A percentile compares a stretch with the other conserved stretches of the same genome.
Evolutionary conservation across 2,113 vertebrate genomes (phyloP).

Genomic region (Ailurus styani): DNA sequence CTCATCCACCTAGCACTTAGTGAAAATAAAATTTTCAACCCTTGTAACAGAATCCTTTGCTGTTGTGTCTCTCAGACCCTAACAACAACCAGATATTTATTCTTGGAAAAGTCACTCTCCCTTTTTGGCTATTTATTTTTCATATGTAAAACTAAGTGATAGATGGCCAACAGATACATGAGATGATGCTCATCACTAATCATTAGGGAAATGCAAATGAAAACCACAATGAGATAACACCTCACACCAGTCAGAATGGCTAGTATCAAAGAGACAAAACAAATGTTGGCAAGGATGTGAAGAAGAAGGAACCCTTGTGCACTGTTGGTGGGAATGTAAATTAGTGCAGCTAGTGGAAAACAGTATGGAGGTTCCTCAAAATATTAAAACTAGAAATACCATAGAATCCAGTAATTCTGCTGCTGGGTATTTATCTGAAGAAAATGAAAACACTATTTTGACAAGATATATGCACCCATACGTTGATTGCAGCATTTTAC

Average conservation of each 20-base stretch:
- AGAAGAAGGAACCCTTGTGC: not conserved
- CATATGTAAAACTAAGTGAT: not conserved
- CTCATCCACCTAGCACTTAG: not conserved
- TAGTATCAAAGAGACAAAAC: not conserved
- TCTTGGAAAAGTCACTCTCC: not conserved
- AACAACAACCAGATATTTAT: not conserved
- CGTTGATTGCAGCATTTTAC: not conserved
- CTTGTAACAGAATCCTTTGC: not conserved
- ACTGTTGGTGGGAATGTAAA: not conserved
- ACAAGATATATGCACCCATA: not conserved
- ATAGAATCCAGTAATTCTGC: not conserved
- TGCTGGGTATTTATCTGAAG: not conserved
- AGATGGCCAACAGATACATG: not conserved
- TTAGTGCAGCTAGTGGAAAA: not conserved
- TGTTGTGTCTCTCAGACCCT: not conserved
- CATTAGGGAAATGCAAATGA: not conserved
- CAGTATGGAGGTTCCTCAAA: not conserved
- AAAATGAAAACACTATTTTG: not conserved
- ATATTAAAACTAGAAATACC: not conserved
- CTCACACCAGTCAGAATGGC: not conserved
- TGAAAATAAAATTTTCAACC: not conserved
- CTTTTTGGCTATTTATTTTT: not conserved
- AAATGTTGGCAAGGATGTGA: not conserved
- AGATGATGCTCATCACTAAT: not conserved
- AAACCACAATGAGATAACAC: not conserved